Evolutionary conservation across 2,888 invertebrate genomes (phyloP), one percentile per base, ranked within the genome.

Genomic region (Baronia brevicornis): DNA sequence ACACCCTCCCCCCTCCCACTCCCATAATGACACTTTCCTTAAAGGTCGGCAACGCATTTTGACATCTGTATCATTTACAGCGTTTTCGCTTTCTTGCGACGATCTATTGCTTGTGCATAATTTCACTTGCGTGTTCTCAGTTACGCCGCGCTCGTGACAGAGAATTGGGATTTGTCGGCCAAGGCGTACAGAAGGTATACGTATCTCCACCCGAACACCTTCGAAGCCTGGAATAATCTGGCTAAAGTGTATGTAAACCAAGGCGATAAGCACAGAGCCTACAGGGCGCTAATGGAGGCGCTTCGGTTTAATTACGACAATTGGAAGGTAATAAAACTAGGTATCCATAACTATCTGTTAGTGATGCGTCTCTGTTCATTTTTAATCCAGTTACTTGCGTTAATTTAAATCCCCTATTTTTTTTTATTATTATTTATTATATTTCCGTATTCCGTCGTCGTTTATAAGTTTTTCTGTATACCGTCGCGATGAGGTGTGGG

Each of bases 151-250:
- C 86, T 97, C 33, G 85, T 88, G 57, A 79, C 87, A 0, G 91
- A 94, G 60, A 87, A 92, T 39, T 96, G 95, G 94, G 90, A 92
- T 50, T 59, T 89, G 5, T 93, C 96, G 0, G 95, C 93, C 0
- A 89, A 87, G 13, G 94, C 95, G 0, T 98, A 97, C 67, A 87
- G 94, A 24, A 88, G 91, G 28, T 96, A 95, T 62, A 94, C 96
- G 7, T 89, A 89, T 45, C 79, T 98, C n/a, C 96, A 97, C 51
- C 91, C 91, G 0, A 82, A 91, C 72, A 93, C 93, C 32, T 98
- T 95, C 67, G 97, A 98, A 74, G 96, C 96, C 0, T 99, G 98
- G 99, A 98, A 97, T 72, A 99, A 99, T 70, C 82, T 99, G 36
- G 96, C 97, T 6, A 96, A 97, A 60, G 95, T 95, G 2, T 95